Percentiles rank a stretch among this genome's conserved stretches.
Evolutionary conservation across 64 coral and sea anemone species (phyloP).

Genomic region (Montipora foliosa): DNA sequence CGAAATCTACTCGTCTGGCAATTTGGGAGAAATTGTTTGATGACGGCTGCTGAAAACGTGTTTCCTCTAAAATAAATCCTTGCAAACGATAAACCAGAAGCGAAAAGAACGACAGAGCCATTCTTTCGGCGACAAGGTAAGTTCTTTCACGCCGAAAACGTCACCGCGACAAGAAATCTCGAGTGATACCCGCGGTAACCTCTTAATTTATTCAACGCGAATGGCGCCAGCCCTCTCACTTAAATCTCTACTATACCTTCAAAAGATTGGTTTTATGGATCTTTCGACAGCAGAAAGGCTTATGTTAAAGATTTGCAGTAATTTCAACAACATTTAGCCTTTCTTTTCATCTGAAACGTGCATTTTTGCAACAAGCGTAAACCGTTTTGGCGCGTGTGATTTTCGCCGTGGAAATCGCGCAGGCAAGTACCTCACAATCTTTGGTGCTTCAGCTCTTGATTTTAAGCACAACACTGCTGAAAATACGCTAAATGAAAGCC

Average conservation of each 20-base stretch:
- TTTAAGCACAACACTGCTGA: neutral
- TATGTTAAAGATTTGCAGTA: neutral
- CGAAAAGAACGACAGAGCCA: neutral
- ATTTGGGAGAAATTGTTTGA: neutral
- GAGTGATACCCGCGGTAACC: slow-evolving; percentile 41
- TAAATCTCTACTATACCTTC: neutral
- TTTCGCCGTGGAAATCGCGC: slow-evolving; percentile 11
- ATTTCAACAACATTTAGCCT: neutral
- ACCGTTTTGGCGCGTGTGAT: slow-evolving; percentile 26
- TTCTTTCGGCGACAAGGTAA: neutral
- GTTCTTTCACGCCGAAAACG: slow-evolving; percentile 14
- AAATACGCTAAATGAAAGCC: neutral
- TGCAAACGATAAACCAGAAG: neutral
- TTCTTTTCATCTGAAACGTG: neutral
- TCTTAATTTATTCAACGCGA: slow-evolving; percentile 57
- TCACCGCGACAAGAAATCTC: slow-evolving; percentile 37
- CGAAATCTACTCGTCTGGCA: slow-evolving; percentile 32
- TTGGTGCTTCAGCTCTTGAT: neutral
- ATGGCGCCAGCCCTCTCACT: slow-evolving; percentile 48
- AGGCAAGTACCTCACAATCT: neutral
- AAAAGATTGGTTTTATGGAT: neutral
- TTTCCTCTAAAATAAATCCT: neutral
- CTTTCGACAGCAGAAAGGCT: neutral
- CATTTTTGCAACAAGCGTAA: slow-evolving; percentile 19
- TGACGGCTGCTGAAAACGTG: neutral